Percentiles rank a stretch among this genome's conserved stretches.
These are phyloP conservation scores for Tiphia femorata DNA, from an alignment of 2,888 invertebrate species.

Conservation along the genomic window DNA sequence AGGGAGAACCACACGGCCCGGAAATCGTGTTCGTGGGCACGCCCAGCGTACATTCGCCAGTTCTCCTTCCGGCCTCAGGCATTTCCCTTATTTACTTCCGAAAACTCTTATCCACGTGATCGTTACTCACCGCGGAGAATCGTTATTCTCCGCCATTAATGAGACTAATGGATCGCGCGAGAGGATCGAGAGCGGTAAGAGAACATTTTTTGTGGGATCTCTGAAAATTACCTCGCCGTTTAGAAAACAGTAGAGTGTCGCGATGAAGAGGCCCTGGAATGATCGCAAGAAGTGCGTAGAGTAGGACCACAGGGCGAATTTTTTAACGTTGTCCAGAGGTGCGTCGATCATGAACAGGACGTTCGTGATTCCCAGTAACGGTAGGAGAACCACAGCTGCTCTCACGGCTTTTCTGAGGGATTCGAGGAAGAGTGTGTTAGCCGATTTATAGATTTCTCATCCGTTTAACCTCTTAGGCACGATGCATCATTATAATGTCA, in stretches of 20 bases:
- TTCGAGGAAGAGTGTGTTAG: background rate
- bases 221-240: conserved; percentile 83
- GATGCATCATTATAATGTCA: too few relatives aligned
- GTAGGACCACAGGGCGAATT: conserved; percentile 85
- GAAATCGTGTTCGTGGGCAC: too few relatives aligned
- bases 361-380: conserved; percentile 86
- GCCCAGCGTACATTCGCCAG: too few relatives aligned
- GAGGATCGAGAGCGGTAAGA: too few relatives aligned
- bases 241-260: conserved; percentile 84
- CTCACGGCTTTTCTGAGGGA: conserved; percentile 81
- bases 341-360: conserved; percentile 80
- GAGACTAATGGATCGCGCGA: too few relatives aligned
- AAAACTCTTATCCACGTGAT: too few relatives aligned
- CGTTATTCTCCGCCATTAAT: background rate
- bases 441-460: background rate
- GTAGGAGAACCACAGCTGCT: conserved; percentile 83
- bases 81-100: too few relatives aligned
- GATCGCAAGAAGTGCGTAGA: conserved; percentile 84
- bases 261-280: conserved; percentile 87
- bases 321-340: conserved; percentile 77
- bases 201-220: background rate
- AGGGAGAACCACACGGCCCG: too few relatives aligned
- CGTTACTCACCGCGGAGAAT: too few relatives aligned
- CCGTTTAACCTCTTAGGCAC: too few relatives aligned
- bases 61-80: too few relatives aligned